A percentile compares a stretch with the other conserved stretches of the same genome.
Conservation (phyloP, 2,888 invertebrate species). For the Calliopum simillimum region DNA sequence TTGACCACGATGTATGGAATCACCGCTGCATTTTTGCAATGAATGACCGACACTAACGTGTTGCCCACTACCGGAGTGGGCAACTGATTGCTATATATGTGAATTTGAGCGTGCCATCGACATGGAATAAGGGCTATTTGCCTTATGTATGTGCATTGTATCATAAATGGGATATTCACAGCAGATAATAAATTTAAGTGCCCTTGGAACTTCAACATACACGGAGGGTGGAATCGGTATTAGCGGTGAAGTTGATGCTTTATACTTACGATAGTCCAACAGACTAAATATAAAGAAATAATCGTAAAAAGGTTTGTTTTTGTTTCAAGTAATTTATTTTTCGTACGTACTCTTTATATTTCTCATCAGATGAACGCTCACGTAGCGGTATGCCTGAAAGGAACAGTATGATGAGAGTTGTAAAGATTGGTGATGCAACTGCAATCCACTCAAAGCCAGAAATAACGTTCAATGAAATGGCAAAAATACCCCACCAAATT, state of each 20-base stretch:
- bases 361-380: conserved; percentile 88
- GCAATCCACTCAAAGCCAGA: conserved; percentile 88
- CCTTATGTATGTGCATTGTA: conserved; percentile 71
- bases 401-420: conserved; percentile 87
- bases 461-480: conserved; percentile 87
- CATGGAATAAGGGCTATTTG: conserved; percentile 64
- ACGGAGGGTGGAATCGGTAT: conserved; percentile 89
- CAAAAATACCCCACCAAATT: conserved; percentile 94
- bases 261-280: conserved; percentile 88
- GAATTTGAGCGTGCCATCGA: conserved; percentile 66
- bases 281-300: conserved; percentile 69
- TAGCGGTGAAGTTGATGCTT: conserved; percentile 87
- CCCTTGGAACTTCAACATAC: conserved; percentile 87
- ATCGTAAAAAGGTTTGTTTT: neutral
- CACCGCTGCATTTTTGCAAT: conserved; percentile 49
- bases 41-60: conserved; percentile 56
- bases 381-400: conserved; percentile 90
- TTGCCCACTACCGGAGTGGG: conserved; percentile 61
- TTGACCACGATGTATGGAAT: conserved; percentile 52
- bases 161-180: conserved; percentile 92
- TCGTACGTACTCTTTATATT: conserved; percentile 81
- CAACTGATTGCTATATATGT: conserved; percentile 68
- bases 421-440: conserved; percentile 85
- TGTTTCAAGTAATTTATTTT: neutral
- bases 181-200: conserved; percentile 84